Evolutionary conservation across 1,140 invertebrate genomes (phyloP).

Genomic region (Apocrypta bakeri): DNA sequence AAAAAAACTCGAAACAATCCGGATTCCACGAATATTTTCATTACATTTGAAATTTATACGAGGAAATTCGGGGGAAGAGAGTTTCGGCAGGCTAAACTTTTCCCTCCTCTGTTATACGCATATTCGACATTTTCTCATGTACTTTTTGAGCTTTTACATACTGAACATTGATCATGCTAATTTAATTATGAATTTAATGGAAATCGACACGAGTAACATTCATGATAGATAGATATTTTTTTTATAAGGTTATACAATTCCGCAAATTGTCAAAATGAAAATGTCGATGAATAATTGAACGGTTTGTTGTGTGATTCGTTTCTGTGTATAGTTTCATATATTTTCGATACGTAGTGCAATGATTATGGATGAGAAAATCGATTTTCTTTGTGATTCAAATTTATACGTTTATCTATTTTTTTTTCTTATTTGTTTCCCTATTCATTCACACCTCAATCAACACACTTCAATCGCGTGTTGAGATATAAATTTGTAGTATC

Average conservation of each 20-base stretch:
- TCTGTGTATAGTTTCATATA: too few relatives aligned
- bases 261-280: neutral
- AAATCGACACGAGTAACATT: neutral
- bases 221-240: neutral
- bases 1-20: neutral
- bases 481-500: too few relatives aligned
- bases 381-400: too few relatives aligned
- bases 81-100: neutral
- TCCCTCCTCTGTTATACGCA: neutral
- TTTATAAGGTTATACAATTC: neutral
- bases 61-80: neutral
- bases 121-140: conserved; percentile 2
- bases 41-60: neutral
- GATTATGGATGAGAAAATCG: too few relatives aligned
- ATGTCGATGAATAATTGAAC: neutral
- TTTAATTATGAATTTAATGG: neutral
- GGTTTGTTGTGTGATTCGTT: too few relatives aligned
- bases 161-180: neutral
- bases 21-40: conserved; percentile 8
- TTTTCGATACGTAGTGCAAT: too few relatives aligned
- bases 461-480: too few relatives aligned
- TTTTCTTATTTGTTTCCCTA: too few relatives aligned
- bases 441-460: too few relatives aligned
- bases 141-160: neutral
- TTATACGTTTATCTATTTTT: too few relatives aligned